phyloP scores from a whole-genome alignment of 2,797 vertebrate species.

The Psittacula echo region DNA sequence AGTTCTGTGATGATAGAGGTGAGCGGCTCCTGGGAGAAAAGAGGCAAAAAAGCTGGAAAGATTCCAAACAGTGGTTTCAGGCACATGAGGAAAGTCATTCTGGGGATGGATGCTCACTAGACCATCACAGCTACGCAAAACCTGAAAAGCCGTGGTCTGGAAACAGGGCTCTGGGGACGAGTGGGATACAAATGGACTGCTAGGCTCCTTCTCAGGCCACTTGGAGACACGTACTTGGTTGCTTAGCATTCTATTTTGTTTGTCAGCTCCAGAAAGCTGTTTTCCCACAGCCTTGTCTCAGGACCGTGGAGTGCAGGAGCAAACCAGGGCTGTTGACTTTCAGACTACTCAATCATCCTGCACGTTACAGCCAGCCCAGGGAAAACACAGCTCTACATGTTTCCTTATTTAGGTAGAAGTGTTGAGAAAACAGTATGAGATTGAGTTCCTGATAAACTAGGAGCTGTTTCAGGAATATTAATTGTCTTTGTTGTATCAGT shows the following conservation, averaged over 20 bases:
- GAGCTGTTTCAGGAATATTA: constrained; percentile 40
- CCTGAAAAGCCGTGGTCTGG: neutral
- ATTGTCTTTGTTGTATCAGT: constrained; percentile 21
- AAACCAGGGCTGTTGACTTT: constrained; percentile 45
- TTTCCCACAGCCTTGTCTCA: constrained; percentile 59
- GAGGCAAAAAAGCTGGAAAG: neutral
- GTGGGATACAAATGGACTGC: constrained; percentile 35
- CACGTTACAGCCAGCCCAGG: constrained; percentile 35
- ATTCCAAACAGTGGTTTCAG: neutral
- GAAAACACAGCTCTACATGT: constrained; percentile 18
- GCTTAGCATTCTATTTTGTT: constrained; percentile 26
- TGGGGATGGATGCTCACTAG: constrained; percentile 1
- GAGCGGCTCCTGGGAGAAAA: neutral
- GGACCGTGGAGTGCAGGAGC: neutral
- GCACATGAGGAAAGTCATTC: neutral
- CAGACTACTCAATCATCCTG: constrained; percentile 57
- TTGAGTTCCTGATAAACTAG: constrained; percentile 56
- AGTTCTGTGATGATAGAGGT: neutral
- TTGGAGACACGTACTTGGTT: neutral
- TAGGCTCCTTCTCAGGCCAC: neutral
- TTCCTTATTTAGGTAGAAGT: constrained; percentile 65
- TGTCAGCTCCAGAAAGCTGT: constrained; percentile 33
- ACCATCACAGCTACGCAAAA: constrained; percentile 31
- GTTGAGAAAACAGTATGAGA: constrained; percentile 45
- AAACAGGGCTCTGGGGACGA: constrained; percentile 25